Percentiles rank a stretch among this genome's conserved stretches.
Conservation (phyloP, 2,113 vertebrate genomes). For the Cyanoliseus patagonus region DNA sequence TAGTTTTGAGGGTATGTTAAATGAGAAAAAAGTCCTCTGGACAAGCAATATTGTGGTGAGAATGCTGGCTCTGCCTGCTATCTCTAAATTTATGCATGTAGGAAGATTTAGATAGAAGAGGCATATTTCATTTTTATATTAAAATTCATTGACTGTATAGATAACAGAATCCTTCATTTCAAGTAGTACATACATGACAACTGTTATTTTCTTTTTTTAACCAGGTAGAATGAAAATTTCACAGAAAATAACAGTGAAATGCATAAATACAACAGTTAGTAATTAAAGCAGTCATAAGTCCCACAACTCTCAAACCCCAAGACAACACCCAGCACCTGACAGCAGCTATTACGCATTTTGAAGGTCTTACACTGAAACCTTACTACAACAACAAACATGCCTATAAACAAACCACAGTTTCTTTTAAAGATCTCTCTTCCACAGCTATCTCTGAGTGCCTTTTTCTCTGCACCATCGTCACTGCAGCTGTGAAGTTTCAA, state of each 20-base stretch:
- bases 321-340: not conserved
- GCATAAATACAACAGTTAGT: not conserved
- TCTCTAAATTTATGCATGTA: not conserved
- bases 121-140: not conserved
- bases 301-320: not conserved
- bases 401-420: not conserved
- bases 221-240: not conserved
- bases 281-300: not conserved
- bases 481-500: not conserved
- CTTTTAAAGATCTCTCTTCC: not conserved
- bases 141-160: not conserved
- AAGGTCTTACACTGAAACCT: not conserved
- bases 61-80: not conserved
- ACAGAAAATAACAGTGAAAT: not conserved
- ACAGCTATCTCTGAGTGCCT: too few species aligned
- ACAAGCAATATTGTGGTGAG: not conserved
- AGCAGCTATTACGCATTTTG: not conserved
- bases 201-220: not conserved
- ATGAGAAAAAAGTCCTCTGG: not conserved
- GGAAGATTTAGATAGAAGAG: not conserved
- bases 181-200: not conserved
- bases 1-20: not conserved
- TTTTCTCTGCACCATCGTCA: not conserved
- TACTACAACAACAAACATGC: too few species aligned
- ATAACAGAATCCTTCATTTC: not conserved